Base-by-base conservation (phyloP, 2,888 invertebrate species). In the Cyclophora albipunctata region DNA sequence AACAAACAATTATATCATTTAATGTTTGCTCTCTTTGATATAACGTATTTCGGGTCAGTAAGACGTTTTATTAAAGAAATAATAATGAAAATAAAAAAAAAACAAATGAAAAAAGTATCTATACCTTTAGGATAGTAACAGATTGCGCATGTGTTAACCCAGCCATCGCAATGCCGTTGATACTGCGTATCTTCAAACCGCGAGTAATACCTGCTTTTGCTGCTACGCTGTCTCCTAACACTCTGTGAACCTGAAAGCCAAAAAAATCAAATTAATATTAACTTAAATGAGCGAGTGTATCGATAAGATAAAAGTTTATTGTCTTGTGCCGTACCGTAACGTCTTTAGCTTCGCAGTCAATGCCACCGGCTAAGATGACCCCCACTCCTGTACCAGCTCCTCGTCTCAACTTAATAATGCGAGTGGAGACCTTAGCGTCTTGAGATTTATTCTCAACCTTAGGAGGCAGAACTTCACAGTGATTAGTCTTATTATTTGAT, bases 331-430 rank as follows among this genome's bases (percentile, higher is more conserved):
- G 86, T 80, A 95, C 96, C 70, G 96, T 96, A 59, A 97, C 96
- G 80, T 96, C 96, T 86, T 96, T 97, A 67, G 94, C 93, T 89
- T 97, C 97, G 75, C 96, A 96, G 76, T 97, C 97, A 20, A 93
- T 92, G 48, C 97, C 97, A 52, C 97, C 97, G 48, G 96, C 96
- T 63, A 97, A 85, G 45, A 95, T 96, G 54, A 97, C 93, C 44
- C 97, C 97, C 53, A 97, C 93, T 69, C 94, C 95, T 34, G 95
- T 73, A 46, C 82, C 86, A 55, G 75, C 75, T 42, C 85, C 88
- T 48, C 82, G 78, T 62, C 74, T 77, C 41, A 89, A 69, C 43
- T 78, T 73, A 55, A 87, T 75, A 33, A 63, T 71, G 58, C 78
- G 72, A 47, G 83, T 80, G 45, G 71, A 59, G 49, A 69, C 62